Evolutionary conservation across 1,140 invertebrate genomes (phyloP), one percentile per base, ranked within the genome.

Genomic region (Drosophila varians): DNA sequence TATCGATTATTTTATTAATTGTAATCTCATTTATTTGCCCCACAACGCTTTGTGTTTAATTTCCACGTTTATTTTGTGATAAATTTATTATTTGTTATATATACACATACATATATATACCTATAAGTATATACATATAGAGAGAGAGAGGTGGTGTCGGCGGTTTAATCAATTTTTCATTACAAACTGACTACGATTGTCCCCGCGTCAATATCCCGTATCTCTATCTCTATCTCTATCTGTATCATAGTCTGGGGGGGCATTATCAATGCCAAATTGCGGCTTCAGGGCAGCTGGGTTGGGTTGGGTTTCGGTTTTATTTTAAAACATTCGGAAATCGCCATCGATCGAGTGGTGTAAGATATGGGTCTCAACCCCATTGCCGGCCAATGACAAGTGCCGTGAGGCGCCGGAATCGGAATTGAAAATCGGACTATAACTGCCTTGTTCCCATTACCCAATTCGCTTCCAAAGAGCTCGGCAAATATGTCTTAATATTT

Each of bases 1-100:
- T 86, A 86, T 86, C 80, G 80, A 87, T 86, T 86, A 86, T 86
- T 87, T 86, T 86, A 86, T 86, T 86, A 86, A 86, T 77, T 86
- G 80, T 80, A 86, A 86, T 86, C 80, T 86, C 77, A 87, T 86
- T 87, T 86, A 74, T 86, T 86, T 77, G 38, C 64, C 62, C 71
- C 71, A 34, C 26, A 18, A 43, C 53, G 34, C 14, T 52, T 55
- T 76, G 58, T 69, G 46, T 69, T 51, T 74, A 84, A 70, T 86
- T 83, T 83, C 69, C 70, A 86, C 80, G 80, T 86, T 84, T 84
- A 84, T 84, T 84, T 84, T 84, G 65, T 84, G 79, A 84, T 84
- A 79, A 84, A 84, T 79, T 74, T 83, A 83, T 78, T 83, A 74
- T 83, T 83, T 82, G 57, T n/a, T n/a, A n/a, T n/a, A n/a, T n/a